Evolutionary conservation across 2,888 invertebrate species (phyloP), one percentile per base, ranked within the genome.

Genomic region (Stenoptilia bipunctidactyla): DNA sequence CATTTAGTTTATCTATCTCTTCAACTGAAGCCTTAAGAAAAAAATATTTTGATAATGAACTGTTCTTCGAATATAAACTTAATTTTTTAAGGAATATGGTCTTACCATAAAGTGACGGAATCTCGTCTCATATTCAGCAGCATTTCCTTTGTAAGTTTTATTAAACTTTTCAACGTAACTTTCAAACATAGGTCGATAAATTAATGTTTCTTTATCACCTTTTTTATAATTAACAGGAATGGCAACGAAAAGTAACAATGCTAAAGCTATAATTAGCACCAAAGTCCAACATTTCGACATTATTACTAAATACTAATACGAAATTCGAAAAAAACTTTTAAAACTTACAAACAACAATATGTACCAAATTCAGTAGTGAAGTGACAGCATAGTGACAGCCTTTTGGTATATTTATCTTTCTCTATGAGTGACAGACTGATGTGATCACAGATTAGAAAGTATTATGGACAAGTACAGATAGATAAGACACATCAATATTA

Each of bases 61-160:
- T 33, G 12, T 33, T n/a, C 12, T n/a, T 39, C 35, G 25, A 9
- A 39, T 30, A 40, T 36, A 14, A 8, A 36, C 27, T 35, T 9
- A 34, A 15, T 25, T 25, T 6, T 5, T 9, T 25, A 5, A 6
- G 9, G 8, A 20, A 20, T 20, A 8, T n/a, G 9, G 10, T 12
- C 72, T 68, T 64, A 88, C 88, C 66, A 85, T 66, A 57, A 88
- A 88, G 50, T 83, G 76, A 43, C 75, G 59, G 45, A 85, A 82
- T 52, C 87, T 73, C 4, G 65, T 60, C 35, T 65, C 56, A 50
- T 86, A 87, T 56, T 87, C 86, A 2, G 62, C 66, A 0, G 74
- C 64, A 41, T 68, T 69, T 43, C 64, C 56, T 52, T 60, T 63
- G 52, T 88, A 88, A 50, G 66, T 73, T 74, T 87, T 88, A 53